Base-by-base conservation (phyloP, 2,797 vertebrate species). In the Tarsius wallacei region DNA sequence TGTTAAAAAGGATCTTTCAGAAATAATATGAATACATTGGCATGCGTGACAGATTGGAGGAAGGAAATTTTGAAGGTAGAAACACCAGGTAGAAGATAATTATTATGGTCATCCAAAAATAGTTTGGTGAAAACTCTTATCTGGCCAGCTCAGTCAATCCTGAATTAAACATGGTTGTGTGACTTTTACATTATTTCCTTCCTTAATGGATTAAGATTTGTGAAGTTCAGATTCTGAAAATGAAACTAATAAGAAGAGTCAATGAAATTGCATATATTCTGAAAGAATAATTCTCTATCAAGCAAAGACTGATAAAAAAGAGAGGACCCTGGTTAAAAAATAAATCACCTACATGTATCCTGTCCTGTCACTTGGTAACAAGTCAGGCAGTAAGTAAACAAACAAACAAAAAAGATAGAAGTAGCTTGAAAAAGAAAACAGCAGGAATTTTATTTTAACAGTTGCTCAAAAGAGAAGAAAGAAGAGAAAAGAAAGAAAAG, bases 11-110 rank as follows among this genome's bases (percentile, higher is more conserved):
- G 22, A 42, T 36, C 26, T 24, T 51, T 4, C 9, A n/a, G 7
- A 28, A 42, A 31, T 3, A 15, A 19, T 0, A 10, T n/a, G 26
- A 36, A 59, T 17, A 21, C 1, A 36, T 36, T 14, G 14, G 14
- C n/a, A 55, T 31, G 2, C 0, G 0, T 5, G 9, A 15, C 10
- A 51, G 24, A 17, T 13, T 0, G 15, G 24, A 64, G 31, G 61
- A 22, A 49, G 7, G 49, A 47, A 47, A 26, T 19, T 11, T 7
- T 36, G 49, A 21, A n/a, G 28, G 13, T 1, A 17, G 17, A 64
- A 57, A 47, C 9, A 26, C 9, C 47, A 3, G 10, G 55, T 0
- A 36, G 11, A 33, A 57, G 8, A 28, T 28, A 8, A 47, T 19
- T 22, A 47, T 19, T 22, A 47, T 7, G 8, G 4, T 63, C 10